These are phyloP conservation scores for Bujurquina vittata DNA, from an alignment of 2,113 vertebrate genomes.

Conservation along the genomic window DNA sequence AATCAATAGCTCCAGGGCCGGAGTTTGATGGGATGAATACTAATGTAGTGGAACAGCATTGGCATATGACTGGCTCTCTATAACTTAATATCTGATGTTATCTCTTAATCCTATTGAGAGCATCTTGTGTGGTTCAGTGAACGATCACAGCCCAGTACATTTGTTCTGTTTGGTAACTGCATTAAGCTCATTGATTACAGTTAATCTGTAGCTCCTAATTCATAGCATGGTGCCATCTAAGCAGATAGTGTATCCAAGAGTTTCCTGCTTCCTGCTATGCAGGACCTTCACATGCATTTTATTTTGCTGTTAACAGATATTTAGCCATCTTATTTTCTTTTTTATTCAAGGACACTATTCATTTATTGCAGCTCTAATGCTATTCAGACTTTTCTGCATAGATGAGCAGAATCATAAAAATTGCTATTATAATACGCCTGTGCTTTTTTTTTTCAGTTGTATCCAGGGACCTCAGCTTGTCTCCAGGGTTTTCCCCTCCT, in stretches of 20 bases:
- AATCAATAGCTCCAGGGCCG: constrained; percentile 64
- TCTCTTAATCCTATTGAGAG: constrained; percentile 46
- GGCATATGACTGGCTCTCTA: constrained; percentile 46
- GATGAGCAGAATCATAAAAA: constrained; percentile 42
- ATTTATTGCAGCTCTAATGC: constrained; percentile 40
- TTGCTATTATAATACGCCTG: constrained; percentile 34
- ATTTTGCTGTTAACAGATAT: constrained; percentile 35
- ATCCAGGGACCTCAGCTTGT: constrained; percentile 23
- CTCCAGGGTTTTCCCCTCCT: constrained; percentile 4
- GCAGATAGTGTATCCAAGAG: constrained; percentile 21
- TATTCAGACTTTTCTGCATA: constrained; percentile 41
- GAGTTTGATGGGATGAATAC: constrained; percentile 71
- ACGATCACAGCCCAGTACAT: constrained; percentile 37
- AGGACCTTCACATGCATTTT: constrained; percentile 7
- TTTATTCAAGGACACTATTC: constrained; percentile 38
- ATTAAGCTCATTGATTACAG: constrained; percentile 51
- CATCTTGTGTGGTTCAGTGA: constrained; percentile 26
- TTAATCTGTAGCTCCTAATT: constrained; percentile 42
- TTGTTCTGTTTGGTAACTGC: constrained; percentile 47
- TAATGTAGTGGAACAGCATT: constrained; percentile 62
- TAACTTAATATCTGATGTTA: constrained; percentile 49
- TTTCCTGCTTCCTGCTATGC: constrained; percentile 13
- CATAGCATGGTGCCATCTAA: constrained; percentile 42
- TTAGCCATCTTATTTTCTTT: not conserved
- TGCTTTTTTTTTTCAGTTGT: not conserved